Evolutionary conservation across 1,140 invertebrate genomes (phyloP), one percentile per base, ranked within the genome.

Genomic region (Teleopsis dalmanni): DNA sequence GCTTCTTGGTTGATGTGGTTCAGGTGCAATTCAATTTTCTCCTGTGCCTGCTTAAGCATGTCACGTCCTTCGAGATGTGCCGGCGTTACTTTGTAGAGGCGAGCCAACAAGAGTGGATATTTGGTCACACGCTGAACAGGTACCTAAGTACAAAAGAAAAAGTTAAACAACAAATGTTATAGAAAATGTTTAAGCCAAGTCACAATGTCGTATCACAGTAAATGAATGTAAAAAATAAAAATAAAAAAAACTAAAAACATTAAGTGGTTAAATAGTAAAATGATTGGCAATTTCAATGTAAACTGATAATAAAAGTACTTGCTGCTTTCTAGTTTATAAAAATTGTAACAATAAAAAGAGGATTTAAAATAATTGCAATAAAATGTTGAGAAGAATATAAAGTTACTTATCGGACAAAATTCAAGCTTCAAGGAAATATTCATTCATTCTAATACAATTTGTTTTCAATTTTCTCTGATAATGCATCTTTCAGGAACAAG

Each of bases 1-100:
- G 91, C 88, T 71, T 90, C 84, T 74, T 88, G 86, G 72, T 97
- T 97, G 78, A 98, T 97, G 64, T 94, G 88, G 65, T 91, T 90
- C 50, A 98, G 78, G 66, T 95, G 87, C 48, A 89, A 76, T 72
- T 96, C 92, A 46, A 98, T 91, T 70, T 91, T 93, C 55, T 87
- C 81, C 70, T 93, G 90, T 11, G 93, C 90, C 56, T 88, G 81
- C 51, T 83, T 81, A 6, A 95, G 77, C 56, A 80, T 78, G 54
- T 85, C 82, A 48, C 85, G 81, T 43, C 87, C 85, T 34, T 84
- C 80, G 56, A 91, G 82, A 58, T 88, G 80, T 57, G 76, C 71
- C 1, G 90, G 87, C 4, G 92, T 95, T n/a, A 91, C 88, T 76
- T 94, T 94, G 57, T 88, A 81, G 46, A 98, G 75, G 45, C 94